These are phyloP conservation scores for Scytalopus superciliaris DNA, from an alignment of 2,113 vertebrate species.

Conservation along the genomic window DNA sequence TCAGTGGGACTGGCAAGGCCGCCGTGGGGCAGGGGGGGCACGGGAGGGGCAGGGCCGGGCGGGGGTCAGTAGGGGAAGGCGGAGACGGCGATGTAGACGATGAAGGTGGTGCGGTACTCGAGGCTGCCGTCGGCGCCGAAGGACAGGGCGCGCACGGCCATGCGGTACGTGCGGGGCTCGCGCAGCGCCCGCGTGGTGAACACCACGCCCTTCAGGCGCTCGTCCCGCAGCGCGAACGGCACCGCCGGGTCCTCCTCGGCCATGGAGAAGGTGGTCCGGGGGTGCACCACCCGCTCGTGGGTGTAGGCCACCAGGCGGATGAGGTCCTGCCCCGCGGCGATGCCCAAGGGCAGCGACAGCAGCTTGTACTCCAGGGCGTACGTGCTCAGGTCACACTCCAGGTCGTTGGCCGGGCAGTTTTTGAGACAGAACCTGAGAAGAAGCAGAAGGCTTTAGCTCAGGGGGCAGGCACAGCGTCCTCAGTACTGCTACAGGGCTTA, in stretches of 20 bases:
- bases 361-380: conserved; percentile 97
- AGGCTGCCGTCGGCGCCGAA: conserved; percentile 82
- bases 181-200: conserved; percentile 84
- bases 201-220: conserved; percentile 93
- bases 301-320: conserved; percentile 96
- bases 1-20: not conserved
- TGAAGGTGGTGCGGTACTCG: conserved; percentile 96
- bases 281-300: conserved; percentile 91
- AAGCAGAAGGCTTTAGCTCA: not conserved
- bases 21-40: not conserved
- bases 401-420: conserved; percentile 88
- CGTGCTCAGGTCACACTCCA: conserved; percentile 91
- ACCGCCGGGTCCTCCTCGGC: conserved; percentile 78
- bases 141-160: conserved; percentile 91
- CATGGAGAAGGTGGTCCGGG: conserved; percentile 88
- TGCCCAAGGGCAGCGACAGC: conserved; percentile 93
- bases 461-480: not conserved
- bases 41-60: too few relatives aligned
- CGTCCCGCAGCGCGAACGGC: conserved; percentile 91
- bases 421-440: conserved; percentile 90
- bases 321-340: conserved; percentile 92
- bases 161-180: conserved; percentile 87
- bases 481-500: not conserved
- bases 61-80: conserved; percentile 87
- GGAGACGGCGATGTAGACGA: conserved; percentile 96